A percentile compares a stretch with the other conserved stretches of the same genome.
Conservation (phyloP, 2,113 vertebrate genomes). For the Syrrhaptes paradoxus region DNA sequence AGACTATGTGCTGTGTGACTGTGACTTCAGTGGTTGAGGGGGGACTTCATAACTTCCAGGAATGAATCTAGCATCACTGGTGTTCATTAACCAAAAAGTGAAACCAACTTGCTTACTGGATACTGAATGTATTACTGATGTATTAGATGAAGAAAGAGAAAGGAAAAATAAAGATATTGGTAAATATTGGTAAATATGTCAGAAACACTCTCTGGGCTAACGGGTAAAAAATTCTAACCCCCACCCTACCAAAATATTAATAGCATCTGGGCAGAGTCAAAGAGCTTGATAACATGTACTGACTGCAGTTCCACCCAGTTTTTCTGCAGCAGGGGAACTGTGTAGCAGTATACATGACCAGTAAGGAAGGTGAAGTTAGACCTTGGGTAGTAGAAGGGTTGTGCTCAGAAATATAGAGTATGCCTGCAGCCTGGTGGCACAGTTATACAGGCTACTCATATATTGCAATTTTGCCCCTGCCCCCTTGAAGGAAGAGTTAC, state of each 20-base stretch:
- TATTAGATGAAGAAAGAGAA: background rate
- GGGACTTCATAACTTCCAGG: background rate
- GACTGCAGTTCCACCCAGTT: background rate
- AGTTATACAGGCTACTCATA: background rate
- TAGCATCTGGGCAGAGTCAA: background rate
- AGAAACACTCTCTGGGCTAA: background rate
- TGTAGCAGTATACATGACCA: background rate
- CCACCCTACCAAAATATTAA: slow-evolving; percentile 47
- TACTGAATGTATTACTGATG: background rate
- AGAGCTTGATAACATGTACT: slow-evolving; percentile 20
- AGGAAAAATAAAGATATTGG: too few relatives aligned
- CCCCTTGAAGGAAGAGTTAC: background rate
- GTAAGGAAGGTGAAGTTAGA: background rate
- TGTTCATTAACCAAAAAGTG: background rate
- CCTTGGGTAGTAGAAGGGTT: background rate
- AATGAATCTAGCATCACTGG: background rate
- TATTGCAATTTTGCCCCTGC: background rate
- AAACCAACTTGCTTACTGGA: background rate
- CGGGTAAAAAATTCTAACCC: background rate
- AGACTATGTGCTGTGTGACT: background rate
- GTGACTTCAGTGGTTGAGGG: background rate
- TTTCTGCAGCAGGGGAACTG: background rate
- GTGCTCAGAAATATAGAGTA: background rate
- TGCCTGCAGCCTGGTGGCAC: background rate
- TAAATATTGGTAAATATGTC: background rate